Evolutionary conservation across 1,140 invertebrate genomes (phyloP).

Genomic region (Anastatus disparis): DNA sequence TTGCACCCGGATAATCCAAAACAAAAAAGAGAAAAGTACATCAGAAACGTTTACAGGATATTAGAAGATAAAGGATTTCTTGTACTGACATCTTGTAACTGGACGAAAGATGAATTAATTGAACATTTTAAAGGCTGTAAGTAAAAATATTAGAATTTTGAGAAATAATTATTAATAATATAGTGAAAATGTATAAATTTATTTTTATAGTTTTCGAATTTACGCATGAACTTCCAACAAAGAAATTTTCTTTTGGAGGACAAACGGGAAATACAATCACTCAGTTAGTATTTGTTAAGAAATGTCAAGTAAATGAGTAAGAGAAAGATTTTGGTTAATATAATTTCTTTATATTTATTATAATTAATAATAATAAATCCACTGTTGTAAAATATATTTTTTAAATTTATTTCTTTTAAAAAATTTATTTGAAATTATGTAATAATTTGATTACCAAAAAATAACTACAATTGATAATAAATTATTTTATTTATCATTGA

Average conservation of each 20-base stretch:
- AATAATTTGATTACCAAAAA: too few relatives aligned
- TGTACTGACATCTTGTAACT: slow-evolving; percentile 93
- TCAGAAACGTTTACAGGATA: slow-evolving; percentile 73
- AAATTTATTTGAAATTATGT: too few relatives aligned
- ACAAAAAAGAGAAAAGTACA: slow-evolving; percentile 75
- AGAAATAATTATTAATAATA: too few relatives aligned
- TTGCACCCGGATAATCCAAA: slow-evolving; percentile 77
- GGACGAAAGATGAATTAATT: slow-evolving; percentile 86
- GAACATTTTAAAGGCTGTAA: slow-evolving; percentile 75
- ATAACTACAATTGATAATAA: too few relatives aligned
- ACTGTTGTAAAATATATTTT: slow-evolving; percentile 22
- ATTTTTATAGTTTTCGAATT: slow-evolving; percentile 71
- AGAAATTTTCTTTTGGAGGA: slow-evolving; percentile 86
- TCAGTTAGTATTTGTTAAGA: slow-evolving; percentile 78
- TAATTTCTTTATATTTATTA: too few relatives aligned
- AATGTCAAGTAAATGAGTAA: slow-evolving; percentile 36
- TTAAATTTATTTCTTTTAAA: background rate
- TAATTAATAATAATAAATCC: too few relatives aligned
- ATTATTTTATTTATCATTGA: too few relatives aligned
- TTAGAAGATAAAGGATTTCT: slow-evolving; percentile 75
- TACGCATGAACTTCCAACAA: slow-evolving; percentile 76
- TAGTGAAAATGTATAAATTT: background rate
- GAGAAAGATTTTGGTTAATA: too few relatives aligned
- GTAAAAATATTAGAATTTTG: slow-evolving; percentile 43
- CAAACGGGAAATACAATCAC: slow-evolving; percentile 82